Evolutionary conservation across 2,888 invertebrate species (phyloP), one percentile per base, ranked within the genome.

Genomic region (Chymomyza caudatula): DNA sequence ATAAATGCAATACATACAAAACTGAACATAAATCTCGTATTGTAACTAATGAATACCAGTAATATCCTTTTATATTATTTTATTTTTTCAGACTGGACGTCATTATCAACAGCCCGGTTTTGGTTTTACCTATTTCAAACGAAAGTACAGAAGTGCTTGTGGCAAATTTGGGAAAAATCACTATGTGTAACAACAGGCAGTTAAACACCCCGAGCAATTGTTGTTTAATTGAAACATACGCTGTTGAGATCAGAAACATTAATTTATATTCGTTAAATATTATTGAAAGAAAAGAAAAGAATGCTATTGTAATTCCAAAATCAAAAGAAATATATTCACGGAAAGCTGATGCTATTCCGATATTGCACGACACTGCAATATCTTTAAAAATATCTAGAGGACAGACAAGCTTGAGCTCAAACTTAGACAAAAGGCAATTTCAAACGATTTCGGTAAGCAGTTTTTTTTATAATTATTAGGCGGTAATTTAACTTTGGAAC

Each of bases 151-250:
- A 97, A 88, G 97, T 98, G 60, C 92, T 98, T 77, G 96, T 98
- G 47, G 97, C 96, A 15, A 97, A 97, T 92, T 92, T 98, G 73
- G 98, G 98, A 44, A 95, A 96, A 88, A 98, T 98, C 89, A 93
- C 94, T 23, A 91, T 94, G 65, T 87, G 71, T 8, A 91, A 92
- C 81, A 90, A 90, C 67, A 81, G 88, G 60, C 59, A 73, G 59
- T 71, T 72, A 17, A 73, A 74, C 42, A 49, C 60, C 11, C 54
- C 64, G 3, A 62, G 65, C 22, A 57, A 57, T 4, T 15, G 54
- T 4, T 47, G 15, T 37, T 63, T 69, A 2, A 68, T 65, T 11
- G 89, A 89, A 49, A 85, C 86, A 17, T 95, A 95, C 89, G 91
- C 91, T 62, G 92, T 97, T 65, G 95, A 95, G 87, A 93, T 97